Conservation (phyloP, 2,113 vertebrate genomes). For the Triplophysa tibetana region DNA sequence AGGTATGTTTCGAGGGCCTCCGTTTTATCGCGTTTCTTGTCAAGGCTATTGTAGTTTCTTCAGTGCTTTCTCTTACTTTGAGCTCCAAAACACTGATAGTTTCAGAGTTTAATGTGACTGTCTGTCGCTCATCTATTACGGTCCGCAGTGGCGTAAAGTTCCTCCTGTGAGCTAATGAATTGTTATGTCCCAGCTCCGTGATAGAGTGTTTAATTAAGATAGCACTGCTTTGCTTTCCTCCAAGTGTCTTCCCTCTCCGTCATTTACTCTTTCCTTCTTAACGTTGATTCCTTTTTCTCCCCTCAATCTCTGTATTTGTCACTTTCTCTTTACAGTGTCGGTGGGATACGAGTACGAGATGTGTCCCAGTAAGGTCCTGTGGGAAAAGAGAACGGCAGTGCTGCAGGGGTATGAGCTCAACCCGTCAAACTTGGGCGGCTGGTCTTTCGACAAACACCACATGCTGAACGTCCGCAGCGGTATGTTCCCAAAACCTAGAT, state of each 20-base stretch:
- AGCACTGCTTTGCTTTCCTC: conserved; percentile 40
- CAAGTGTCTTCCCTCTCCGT: conserved; percentile 18
- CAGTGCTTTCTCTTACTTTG: conserved; percentile 18
- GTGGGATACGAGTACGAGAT: conserved; percentile 89
- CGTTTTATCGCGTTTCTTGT: conserved; percentile 14
- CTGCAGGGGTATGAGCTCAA: conserved; percentile 90
- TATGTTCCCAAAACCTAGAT: conserved; percentile 43
- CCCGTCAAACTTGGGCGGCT: conserved; percentile 85
- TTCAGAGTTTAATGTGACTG: conserved; percentile 46
- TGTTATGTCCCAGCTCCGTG: conserved; percentile 46
- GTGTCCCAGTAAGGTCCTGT: conserved; percentile 83
- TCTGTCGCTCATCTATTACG: conserved; percentile 42
- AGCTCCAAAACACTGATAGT: conserved; percentile 23
- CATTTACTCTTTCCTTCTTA: conserved; percentile 15
- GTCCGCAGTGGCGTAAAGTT: conserved; percentile 34
- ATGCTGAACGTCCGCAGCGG: conserved; percentile 83
- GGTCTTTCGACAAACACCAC: conserved; percentile 90
- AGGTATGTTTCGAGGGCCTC: not conserved
- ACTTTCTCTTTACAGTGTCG: conserved; percentile 74
- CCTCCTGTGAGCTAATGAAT: conserved; percentile 48
- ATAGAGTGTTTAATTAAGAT: conserved; percentile 51
- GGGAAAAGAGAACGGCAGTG: conserved; percentile 86
- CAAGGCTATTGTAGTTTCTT: not conserved
- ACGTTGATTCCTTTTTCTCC: not conserved
- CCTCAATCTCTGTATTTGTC: not conserved